Conservation (phyloP, 2,888 invertebrate genomes). For the Lasioglossum zephyrum region DNA sequence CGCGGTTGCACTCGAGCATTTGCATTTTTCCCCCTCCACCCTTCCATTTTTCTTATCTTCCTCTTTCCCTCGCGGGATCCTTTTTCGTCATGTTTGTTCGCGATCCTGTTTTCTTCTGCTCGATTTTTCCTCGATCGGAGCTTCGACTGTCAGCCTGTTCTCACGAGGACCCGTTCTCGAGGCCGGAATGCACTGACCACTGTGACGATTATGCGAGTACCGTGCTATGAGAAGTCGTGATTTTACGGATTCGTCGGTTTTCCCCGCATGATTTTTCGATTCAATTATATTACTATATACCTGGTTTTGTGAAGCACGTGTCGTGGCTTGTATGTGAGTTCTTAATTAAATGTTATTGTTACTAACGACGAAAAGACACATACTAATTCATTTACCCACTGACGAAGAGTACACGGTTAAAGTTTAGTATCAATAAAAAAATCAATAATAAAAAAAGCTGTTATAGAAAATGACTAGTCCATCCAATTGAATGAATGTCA, state of each 20-base stretch:
- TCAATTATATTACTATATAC: not conserved
- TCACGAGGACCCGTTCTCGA: not conserved
- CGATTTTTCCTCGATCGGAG: not conserved
- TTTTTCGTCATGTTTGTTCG: not conserved
- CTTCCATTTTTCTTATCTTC: not conserved
- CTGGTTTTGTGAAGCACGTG: not conserved
- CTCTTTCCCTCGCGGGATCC: not conserved
- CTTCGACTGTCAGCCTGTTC: not conserved
- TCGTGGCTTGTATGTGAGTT: not conserved
- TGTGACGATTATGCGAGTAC: not conserved
- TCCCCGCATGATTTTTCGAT: too few relatives aligned
- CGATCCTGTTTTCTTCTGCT: not conserved
- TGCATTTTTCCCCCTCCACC: constrained; percentile 23
- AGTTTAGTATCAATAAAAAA: too few relatives aligned
- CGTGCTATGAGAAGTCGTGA: not conserved
- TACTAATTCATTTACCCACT: too few relatives aligned
- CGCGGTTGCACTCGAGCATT: constrained; percentile 44
- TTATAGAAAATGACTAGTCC: not conserved
- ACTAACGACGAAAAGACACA: not conserved
- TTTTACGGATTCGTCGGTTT: not conserved
- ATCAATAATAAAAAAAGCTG: not conserved
- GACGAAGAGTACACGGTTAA: too few relatives aligned
- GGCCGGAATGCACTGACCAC: not conserved
- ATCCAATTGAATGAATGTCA: not conserved
- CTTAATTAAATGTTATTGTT: not conserved